Base-by-base conservation (phyloP, 2,888 invertebrate genomes). In the Polietes domitor region DNA sequence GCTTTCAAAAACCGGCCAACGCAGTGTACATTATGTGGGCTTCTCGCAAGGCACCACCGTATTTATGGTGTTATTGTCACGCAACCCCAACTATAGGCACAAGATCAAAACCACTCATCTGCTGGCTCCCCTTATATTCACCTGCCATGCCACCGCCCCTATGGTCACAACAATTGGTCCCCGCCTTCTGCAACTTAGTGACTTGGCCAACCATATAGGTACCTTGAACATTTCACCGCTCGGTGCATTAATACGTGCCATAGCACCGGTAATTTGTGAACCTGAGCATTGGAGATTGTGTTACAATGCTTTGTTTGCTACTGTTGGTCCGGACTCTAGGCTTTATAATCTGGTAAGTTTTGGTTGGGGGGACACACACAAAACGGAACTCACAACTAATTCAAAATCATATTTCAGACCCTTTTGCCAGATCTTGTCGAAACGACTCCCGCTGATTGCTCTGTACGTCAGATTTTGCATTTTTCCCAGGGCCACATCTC, bases 121-220 rank as follows among this genome's bases (percentile, higher is more conserved):
- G 55, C 50, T 88, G 74, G 88, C 87, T 21, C 88, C 88, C 6
- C 80, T 85, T 53, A 87, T 83, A 0, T 88, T 85, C 55, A 93
- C 94, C 93, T 92, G 92, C 1, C 73, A 85, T 81, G 93, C 84
- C 86, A 5, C 2, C 0, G 7, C 32, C 2, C 65, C 10, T 1
- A 17, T 37, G 37, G 19, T 21, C 5, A 19, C 3, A 9, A 5
- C 32, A 1, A 5, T 63, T n/a, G 37, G n/a, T 19, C 19, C 65
- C 1, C 2, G 19, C 0, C 37, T 65, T 10, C 19, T n/a, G 37
- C n/a, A 19, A 17, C 65, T 41, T 10, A 37, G 21, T 37, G 0
- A 12, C 7, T n/a, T 65, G 65, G 6, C 37, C 1, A 41, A 5
- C 21, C 37, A 41, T 12, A 19, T 65, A 0, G 65, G 37, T 15